Evolutionary conservation across 2,888 invertebrate species (phyloP).

Genomic region (Marasmarcha lunaedactyla): DNA sequence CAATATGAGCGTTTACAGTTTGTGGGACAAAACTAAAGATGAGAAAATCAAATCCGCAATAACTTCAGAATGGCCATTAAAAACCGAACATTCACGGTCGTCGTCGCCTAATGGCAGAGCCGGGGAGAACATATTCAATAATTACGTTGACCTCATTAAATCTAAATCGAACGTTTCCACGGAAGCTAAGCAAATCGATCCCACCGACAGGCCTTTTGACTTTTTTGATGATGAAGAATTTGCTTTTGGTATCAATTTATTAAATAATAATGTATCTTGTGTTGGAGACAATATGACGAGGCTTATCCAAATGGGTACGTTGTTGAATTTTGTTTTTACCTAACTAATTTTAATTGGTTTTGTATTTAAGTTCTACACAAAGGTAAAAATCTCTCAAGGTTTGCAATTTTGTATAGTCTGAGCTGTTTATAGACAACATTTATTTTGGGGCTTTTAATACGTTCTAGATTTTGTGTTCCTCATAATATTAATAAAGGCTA

Average conservation of each 20-base stretch:
- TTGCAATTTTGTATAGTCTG: no score
- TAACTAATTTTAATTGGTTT: constrained; percentile 5
- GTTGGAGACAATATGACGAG: constrained; percentile 53
- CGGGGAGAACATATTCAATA: constrained; percentile 39
- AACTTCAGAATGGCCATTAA: constrained; percentile 8
- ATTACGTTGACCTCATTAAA: constrained; percentile 43
- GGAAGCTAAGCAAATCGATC: constrained; percentile 33
- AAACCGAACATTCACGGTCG: constrained; percentile 27
- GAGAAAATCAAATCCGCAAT: constrained; percentile 19
- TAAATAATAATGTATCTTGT: constrained; percentile 59
- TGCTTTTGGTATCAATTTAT: constrained; percentile 52
- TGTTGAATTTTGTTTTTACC: background rate
- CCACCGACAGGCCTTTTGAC: constrained; percentile 46
- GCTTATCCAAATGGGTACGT: constrained; percentile 53
- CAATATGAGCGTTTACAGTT: constrained; percentile 31
- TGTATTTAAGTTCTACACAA: constrained; percentile 6
- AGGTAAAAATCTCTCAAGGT: no score
- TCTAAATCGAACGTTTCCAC: constrained; percentile 39
- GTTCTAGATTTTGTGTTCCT: no score
- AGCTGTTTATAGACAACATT: no score
- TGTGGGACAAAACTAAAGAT: constrained; percentile 27
- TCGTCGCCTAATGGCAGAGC: constrained; percentile 26
- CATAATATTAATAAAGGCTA: no score
- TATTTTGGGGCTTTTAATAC: no score
- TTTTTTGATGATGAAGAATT: constrained; percentile 57